These are phyloP conservation scores for Plutella xylostella DNA, from an alignment of 2,888 invertebrate genomes.

Conservation along the genomic window DNA sequence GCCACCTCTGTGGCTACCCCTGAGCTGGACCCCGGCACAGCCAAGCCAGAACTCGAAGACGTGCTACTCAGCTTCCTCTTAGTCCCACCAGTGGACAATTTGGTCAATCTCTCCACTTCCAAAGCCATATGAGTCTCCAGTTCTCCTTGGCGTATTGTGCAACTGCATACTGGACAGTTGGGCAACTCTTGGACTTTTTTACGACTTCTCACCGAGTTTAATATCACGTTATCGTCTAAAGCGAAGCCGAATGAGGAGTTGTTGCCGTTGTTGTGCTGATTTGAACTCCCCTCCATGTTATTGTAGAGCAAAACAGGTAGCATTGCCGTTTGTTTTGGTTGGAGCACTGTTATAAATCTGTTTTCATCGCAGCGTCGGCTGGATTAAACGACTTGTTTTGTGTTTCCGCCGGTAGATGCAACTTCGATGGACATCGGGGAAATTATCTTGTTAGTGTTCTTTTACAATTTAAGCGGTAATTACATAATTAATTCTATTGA, in stretches of 20 bases:
- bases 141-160: slow-evolving; percentile 84
- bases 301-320: slow-evolving; percentile 53
- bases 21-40: slow-evolving; percentile 40
- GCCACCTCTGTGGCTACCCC: slow-evolving; percentile 23
- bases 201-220: slow-evolving; percentile 66
- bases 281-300: slow-evolving; percentile 58
- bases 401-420: slow-evolving; percentile 24
- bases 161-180: slow-evolving; percentile 92
- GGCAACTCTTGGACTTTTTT: slow-evolving; percentile 75
- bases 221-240: slow-evolving; percentile 53
- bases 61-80: slow-evolving; percentile 44
- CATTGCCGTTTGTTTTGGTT: slow-evolving; percentile 43
- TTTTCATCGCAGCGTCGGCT: slow-evolving; percentile 41
- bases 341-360: slow-evolving; percentile 41
- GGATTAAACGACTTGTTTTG: slow-evolving; percentile 28
- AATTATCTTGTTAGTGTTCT: slow-evolving; percentile 45
- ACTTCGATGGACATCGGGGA: slow-evolving; percentile 32
- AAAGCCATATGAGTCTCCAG: slow-evolving; percentile 84
- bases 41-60: slow-evolving; percentile 23
- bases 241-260: slow-evolving; percentile 33
- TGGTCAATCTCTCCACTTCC: slow-evolving; percentile 72
- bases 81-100: slow-evolving; percentile 43
- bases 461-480: not conserved
- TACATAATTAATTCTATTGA: too few relatives aligned
- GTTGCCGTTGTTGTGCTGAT: slow-evolving; percentile 35